Percentiles rank a stretch among this genome's conserved stretches.
These are phyloP conservation scores for Furcifer pardalis DNA, from an alignment of 2,797 vertebrate species.

Conservation along the genomic window DNA sequence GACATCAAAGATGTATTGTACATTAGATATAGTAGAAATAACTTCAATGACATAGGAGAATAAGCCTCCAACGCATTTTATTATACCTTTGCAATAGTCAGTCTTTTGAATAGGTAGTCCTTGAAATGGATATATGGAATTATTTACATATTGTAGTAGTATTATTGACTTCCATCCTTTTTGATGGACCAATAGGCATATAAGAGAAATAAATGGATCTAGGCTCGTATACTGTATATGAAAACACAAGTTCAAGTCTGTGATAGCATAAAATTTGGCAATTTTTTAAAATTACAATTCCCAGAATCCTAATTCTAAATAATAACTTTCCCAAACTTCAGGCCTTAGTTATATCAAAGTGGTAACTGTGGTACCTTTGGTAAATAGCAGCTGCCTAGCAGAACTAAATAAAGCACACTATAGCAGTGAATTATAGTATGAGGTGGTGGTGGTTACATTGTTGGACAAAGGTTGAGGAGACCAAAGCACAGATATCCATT, in stretches of 20 bases:
- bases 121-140: neutral
- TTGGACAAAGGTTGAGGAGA: neutral
- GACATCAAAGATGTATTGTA: neutral
- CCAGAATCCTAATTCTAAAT: too few relatives aligned
- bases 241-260: neutral
- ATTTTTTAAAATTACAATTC: too few relatives aligned
- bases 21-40: neutral
- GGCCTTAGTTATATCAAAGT: neutral
- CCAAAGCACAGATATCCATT: neutral
- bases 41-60: neutral
- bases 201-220: neutral
- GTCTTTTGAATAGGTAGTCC: neutral
- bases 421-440: too few relatives aligned
- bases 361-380: neutral
- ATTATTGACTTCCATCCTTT: neutral
- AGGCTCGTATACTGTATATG: neutral
- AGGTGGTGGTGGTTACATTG: neutral
- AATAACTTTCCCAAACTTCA: too few relatives aligned
- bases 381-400: neutral
- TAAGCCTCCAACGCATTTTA: neutral
- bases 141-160: neutral
- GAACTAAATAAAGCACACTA: neutral
- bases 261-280: neutral
- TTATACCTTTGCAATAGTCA: neutral
- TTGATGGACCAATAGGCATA: neutral